phyloP scores from a whole-genome alignment of 2,888 invertebrate genomes.

The Campopleginae sp. region DNA sequence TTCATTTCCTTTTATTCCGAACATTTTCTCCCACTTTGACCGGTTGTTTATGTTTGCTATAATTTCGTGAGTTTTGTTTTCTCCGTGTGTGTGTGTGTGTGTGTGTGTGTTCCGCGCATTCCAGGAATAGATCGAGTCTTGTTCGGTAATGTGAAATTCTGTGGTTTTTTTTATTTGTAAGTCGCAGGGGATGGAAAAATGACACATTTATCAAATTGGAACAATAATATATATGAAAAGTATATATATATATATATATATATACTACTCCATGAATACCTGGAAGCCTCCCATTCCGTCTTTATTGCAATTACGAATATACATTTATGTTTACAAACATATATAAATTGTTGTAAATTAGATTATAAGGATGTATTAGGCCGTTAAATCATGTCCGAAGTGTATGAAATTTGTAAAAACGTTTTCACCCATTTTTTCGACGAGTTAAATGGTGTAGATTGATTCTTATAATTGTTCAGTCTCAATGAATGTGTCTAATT shows the following conservation, averaged over 20 bases:
- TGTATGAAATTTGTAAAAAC: conserved; percentile 35
- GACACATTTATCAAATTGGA: not conserved
- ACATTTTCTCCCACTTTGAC: not conserved
- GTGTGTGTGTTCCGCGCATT: too few relatives aligned
- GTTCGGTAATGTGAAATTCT: conserved; percentile 1
- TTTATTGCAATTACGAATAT: not conserved
- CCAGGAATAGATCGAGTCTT: conserved; percentile 29
- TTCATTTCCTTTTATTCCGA: not conserved
- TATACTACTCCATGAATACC: conserved; percentile 7
- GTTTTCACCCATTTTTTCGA: conserved; percentile 26
- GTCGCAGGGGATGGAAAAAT: conserved; percentile 33
- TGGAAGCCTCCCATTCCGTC: not conserved
- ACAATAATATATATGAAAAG: conserved; percentile 31
- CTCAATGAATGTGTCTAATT: conserved; percentile 33
- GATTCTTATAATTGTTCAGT: conserved; percentile 12
- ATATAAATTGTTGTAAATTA: conserved; percentile 40
- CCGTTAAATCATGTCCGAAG: conserved; percentile 32
- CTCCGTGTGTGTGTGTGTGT: conserved; percentile 30
- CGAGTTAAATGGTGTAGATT: not conserved
- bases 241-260: conserved; percentile 10
- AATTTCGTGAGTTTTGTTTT: conserved; percentile 10
- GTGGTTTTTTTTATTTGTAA: conserved; percentile 6
- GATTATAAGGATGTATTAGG: conserved; percentile 37
- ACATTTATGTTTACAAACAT: conserved; percentile 16
- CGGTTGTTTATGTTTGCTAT: not conserved